Conservation (phyloP, 2,113 vertebrate species). For the Erythrolamprus reginae region DNA sequence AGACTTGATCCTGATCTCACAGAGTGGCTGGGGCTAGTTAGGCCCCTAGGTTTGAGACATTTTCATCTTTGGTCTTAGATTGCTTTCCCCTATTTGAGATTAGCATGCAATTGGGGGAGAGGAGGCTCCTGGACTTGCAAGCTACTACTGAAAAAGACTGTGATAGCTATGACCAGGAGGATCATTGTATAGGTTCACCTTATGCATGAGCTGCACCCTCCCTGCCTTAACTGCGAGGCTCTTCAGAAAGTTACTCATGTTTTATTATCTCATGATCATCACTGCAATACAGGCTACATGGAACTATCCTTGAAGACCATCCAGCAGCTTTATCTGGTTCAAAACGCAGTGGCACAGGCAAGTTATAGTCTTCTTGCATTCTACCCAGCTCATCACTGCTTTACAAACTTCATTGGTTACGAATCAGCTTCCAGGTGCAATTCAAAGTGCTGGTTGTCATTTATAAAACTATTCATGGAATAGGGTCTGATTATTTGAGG, state of each 20-base stretch:
- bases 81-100: neutral
- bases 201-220: neutral
- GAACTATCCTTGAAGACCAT: neutral
- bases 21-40: neutral
- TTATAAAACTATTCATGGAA: neutral
- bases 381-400: neutral
- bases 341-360: neutral
- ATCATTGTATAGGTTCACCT: neutral
- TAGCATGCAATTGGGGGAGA: neutral
- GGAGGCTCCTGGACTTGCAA: neutral
- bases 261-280: neutral
- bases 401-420: neutral
- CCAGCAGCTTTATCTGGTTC: neutral
- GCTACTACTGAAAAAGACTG: neutral
- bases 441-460: neutral
- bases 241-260: neutral
- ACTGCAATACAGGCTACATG: neutral
- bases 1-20: neutral
- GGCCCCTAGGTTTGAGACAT: neutral
- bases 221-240: neutral
- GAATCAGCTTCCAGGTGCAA: neutral
- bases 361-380: neutral
- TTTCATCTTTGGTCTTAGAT: neutral
- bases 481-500: neutral
- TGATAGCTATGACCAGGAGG: neutral